A percentile compares a stretch with the other conserved stretches of the same genome.
Evolutionary conservation across 1,140 invertebrate genomes (phyloP).

Genomic region (Bombus pyrosoma): DNA sequence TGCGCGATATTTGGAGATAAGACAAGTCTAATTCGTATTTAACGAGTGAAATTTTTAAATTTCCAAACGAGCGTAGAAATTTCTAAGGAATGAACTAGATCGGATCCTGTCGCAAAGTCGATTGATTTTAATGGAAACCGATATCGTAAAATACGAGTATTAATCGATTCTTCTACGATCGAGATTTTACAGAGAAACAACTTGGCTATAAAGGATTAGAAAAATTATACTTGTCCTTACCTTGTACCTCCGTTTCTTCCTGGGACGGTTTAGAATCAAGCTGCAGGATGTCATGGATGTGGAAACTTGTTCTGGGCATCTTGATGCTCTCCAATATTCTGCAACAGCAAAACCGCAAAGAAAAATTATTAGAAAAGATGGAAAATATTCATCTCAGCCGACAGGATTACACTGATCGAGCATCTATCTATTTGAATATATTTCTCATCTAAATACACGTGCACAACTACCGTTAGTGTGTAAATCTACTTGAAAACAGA

Average conservation of each 20-base stretch:
- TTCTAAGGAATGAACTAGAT: no score
- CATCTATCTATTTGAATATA: not conserved
- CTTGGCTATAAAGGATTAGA: not conserved
- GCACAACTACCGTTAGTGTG: accelerated
- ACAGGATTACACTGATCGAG: not conserved
- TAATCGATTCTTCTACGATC: not conserved
- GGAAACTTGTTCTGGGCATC: slow-evolving; percentile 86
- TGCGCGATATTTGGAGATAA: no score
- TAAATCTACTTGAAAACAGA: not conserved
- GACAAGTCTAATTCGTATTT: no score
- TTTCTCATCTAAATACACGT: not conserved
- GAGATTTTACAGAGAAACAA: not conserved
- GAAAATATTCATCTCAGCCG: not conserved
- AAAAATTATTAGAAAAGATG: not conserved
- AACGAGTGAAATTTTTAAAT: no score
- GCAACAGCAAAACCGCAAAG: slow-evolving; percentile 62
- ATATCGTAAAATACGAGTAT: no score
- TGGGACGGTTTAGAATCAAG: slow-evolving; percentile 80
- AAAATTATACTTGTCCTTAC: slow-evolving; percentile 49
- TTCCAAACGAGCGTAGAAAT: no score
- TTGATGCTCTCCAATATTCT: slow-evolving; percentile 84
- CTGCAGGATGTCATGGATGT: slow-evolving; percentile 90
- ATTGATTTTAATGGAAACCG: no score
- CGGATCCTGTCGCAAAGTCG: no score
- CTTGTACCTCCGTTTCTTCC: slow-evolving; percentile 74